Percentiles rank a stretch among this genome's conserved stretches.
phyloP scores from a whole-genome alignment of 2,797 vertebrate genomes.

The Cynodonichthys magdalenae region DNA sequence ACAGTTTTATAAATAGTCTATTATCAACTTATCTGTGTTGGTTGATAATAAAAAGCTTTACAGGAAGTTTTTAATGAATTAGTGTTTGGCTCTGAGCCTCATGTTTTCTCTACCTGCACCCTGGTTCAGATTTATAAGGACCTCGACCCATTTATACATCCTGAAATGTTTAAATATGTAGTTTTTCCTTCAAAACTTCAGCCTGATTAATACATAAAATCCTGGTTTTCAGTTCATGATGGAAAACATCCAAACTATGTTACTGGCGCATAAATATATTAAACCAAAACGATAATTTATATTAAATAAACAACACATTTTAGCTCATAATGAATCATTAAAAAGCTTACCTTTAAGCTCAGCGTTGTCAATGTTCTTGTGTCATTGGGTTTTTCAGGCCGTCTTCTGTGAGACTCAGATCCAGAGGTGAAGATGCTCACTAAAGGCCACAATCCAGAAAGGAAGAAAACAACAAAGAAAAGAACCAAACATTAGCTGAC shows the following conservation, averaged over 20 bases:
- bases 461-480: no score
- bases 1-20: no score
- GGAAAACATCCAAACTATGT: no score
- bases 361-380: not conserved
- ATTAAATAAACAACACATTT: no score
- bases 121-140: not conserved
- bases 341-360: slow-evolving; percentile 3
- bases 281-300: no score
- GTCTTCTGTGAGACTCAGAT: not conserved
- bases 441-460: not conserved
- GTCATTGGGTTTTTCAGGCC: not conserved
- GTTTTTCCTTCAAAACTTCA: slow-evolving; percentile 1
- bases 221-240: no score
- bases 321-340: no score
- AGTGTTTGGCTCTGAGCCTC: not conserved
- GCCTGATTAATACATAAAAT: not conserved
- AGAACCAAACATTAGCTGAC: not conserved
- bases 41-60: no score
- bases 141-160: no score
- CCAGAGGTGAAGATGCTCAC: not conserved
- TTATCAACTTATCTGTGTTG: no score
- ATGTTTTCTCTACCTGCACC: not conserved
- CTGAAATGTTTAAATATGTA: not conserved
- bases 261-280: not conserved
- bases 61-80: no score